A percentile compares a stretch with the other conserved stretches of the same genome.
phyloP scores from a whole-genome alignment of 2,113 vertebrate genomes.

The Conger conger region DNA sequence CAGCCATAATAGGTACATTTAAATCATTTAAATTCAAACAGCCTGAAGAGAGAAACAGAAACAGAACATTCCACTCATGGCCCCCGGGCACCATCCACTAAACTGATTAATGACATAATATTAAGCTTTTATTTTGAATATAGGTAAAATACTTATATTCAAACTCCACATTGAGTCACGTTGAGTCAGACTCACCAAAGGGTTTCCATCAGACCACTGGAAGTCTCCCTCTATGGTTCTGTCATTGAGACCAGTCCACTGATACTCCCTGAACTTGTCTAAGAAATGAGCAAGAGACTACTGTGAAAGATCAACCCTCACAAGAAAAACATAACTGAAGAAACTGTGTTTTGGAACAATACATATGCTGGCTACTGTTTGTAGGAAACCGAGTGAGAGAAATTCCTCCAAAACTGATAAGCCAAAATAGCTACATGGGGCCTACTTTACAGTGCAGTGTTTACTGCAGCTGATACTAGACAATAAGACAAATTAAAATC shows the following conservation, averaged over 20 bases:
- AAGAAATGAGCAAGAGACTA: conserved; percentile 13
- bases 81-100: no score
- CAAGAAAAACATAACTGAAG: conserved; percentile 50
- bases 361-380: background rate
- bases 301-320: conserved; percentile 29
- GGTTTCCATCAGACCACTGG: conserved; percentile 90
- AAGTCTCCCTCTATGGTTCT: conserved; percentile 91
- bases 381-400: background rate
- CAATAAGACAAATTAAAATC: background rate
- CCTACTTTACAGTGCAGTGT: background rate
- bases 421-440: background rate
- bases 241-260: conserved; percentile 93
- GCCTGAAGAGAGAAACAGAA: no score
- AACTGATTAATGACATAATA: background rate
- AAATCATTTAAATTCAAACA: no score
- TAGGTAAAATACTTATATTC: no score
- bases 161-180: background rate
- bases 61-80: no score
- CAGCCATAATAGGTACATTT: no score
- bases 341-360: background rate
- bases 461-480: background rate
- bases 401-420: background rate
- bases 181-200: conserved; percentile 74
- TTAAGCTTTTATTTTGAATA: background rate
- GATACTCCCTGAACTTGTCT: conserved; percentile 88